A percentile compares a stretch with the other conserved stretches of the same genome.
phyloP scores from a whole-genome alignment of 2,888 invertebrate species.

The Neoitamus cyanurus region DNA sequence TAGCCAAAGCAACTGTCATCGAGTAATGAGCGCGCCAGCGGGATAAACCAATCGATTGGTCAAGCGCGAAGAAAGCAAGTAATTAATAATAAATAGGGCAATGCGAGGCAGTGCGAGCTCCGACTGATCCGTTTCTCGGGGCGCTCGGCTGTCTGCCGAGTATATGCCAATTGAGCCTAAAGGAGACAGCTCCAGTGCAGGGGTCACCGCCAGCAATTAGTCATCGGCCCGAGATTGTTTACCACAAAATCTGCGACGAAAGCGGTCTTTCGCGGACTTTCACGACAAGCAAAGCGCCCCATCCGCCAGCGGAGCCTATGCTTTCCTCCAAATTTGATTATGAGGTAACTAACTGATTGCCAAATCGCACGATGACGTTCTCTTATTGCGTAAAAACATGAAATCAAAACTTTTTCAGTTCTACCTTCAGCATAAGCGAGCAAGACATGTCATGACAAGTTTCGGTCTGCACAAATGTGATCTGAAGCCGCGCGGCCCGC shows the following conservation, averaged over 20 bases:
- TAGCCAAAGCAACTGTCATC: background rate
- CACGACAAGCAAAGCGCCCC: background rate
- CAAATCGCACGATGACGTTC: conserved; percentile 36
- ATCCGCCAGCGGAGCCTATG: background rate
- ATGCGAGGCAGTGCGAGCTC: background rate
- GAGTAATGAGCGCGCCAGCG: background rate
- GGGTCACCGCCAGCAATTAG: conserved; percentile 37
- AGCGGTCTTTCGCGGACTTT: background rate
- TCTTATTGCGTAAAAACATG: conserved; percentile 42
- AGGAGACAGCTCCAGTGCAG: conserved; percentile 6
- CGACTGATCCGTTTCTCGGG: background rate
- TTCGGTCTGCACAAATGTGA: conserved; percentile 25
- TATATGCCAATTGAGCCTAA: background rate
- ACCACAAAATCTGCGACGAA: conserved; percentile 1
- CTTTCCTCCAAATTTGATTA: conserved; percentile 26
- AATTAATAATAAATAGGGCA: background rate
- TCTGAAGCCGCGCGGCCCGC: background rate
- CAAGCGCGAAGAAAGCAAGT: conserved; percentile 14
- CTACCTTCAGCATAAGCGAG: conserved; percentile 21
- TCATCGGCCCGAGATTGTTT: conserved; percentile 19
- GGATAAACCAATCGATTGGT: conserved; percentile 11
- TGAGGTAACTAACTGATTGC: conserved; percentile 42
- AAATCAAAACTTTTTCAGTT: conserved; percentile 29
- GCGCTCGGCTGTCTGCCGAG: background rate
- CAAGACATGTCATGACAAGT: conserved; percentile 43